Percentiles rank a stretch among this genome's conserved stretches.
Conservation (phyloP, 2,797 vertebrate genomes). For the Labroides dimidiatus region DNA sequence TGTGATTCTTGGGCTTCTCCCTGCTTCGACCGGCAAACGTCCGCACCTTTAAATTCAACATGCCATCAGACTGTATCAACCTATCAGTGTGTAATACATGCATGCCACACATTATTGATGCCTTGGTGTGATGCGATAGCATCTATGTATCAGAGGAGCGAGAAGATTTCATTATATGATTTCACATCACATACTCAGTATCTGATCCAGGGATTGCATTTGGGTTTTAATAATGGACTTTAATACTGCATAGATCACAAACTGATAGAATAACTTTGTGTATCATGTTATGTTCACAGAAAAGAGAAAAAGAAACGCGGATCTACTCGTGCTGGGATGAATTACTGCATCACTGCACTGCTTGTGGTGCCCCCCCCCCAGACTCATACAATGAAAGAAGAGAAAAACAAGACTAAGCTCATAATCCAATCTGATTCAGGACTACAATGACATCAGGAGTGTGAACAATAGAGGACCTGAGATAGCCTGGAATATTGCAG, state of each 20-base stretch:
- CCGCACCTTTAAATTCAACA: slow-evolving; percentile 44
- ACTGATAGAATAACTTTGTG: slow-evolving; percentile 58
- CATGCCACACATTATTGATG: slow-evolving; percentile 42
- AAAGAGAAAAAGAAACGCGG: slow-evolving; percentile 40
- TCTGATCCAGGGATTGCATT: slow-evolving; percentile 38
- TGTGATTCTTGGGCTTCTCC: too few species aligned
- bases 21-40: too few species aligned
- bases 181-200: slow-evolving; percentile 40
- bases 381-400: slow-evolving; percentile 56
- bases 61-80: slow-evolving; percentile 23
- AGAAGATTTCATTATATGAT: slow-evolving; percentile 73
- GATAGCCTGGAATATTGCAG: slow-evolving; percentile 33
- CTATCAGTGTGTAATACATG: slow-evolving; percentile 28
- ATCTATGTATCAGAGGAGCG: slow-evolving; percentile 36
- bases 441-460: slow-evolving; percentile 58
- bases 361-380: slow-evolving; percentile 26
- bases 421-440: slow-evolving; percentile 75
- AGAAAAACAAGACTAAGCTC: slow-evolving; percentile 61
- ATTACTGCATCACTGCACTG: slow-evolving; percentile 33
- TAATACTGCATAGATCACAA: slow-evolving; percentile 43
- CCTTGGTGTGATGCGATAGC: slow-evolving; percentile 52
- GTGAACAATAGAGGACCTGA: slow-evolving; percentile 41
- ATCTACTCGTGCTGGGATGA: slow-evolving; percentile 45
- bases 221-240: slow-evolving; percentile 54
- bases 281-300: slow-evolving; percentile 33